Evolutionary conservation across 2,797 vertebrate species (phyloP).

Genomic region (Mormyrus proboscirostris): DNA sequence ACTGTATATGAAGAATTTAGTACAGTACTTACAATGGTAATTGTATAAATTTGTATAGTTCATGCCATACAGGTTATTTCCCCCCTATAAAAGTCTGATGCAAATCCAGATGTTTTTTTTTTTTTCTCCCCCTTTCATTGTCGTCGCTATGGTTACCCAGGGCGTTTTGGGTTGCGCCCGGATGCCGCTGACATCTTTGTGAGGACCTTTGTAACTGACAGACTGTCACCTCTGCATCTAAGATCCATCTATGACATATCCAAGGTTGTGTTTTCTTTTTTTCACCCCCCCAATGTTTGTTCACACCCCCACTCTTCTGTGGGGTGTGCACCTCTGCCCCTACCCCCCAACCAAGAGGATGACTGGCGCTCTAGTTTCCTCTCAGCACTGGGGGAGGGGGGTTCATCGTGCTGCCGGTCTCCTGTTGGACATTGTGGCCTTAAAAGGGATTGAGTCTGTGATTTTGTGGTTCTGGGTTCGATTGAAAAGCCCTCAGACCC

Average conservation of each 20-base stretch:
- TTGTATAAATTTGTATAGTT: conserved; percentile 14
- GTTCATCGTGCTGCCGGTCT: background rate
- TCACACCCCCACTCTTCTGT: background rate
- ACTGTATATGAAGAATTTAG: conserved; percentile 32
- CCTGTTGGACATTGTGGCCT: conserved; percentile 40
- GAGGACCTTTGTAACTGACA: background rate
- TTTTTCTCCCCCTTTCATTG: background rate
- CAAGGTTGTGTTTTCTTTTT: background rate
- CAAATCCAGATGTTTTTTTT: background rate
- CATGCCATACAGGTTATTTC: background rate
- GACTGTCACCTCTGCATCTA: background rate
- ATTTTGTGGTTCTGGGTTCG: conserved; percentile 5
- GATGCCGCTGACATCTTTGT: background rate
- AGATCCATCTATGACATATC: background rate
- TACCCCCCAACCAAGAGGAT: background rate
- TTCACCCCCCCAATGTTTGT: background rate
- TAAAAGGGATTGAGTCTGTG: conserved; percentile 27
- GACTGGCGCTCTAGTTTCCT: background rate
- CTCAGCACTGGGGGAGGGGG: too few relatives aligned
- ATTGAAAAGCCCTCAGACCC: background rate
- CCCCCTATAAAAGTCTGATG: background rate
- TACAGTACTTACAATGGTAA: conserved; percentile 7
- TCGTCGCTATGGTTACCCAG: background rate
- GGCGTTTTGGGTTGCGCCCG: background rate
- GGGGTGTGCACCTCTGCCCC: background rate